Conservation (phyloP, 2,888 invertebrate genomes). For the Cylloceria caligata region DNA sequence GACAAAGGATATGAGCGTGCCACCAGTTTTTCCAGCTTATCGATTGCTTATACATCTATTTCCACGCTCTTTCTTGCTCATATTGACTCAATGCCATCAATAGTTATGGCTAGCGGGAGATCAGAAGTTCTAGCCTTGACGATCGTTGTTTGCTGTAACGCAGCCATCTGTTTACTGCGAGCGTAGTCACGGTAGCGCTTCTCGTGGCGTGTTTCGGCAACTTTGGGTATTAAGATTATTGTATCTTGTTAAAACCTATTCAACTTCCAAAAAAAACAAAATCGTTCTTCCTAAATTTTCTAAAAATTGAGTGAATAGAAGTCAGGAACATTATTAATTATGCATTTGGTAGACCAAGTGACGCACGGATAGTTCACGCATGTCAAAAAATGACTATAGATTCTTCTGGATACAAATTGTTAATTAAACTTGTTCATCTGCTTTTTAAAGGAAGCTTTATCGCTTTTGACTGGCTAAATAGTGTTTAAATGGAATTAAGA, state of each 20-base stretch:
- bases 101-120: background rate
- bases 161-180: no score
- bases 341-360: no score
- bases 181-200: background rate
- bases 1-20: background rate
- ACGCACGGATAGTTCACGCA: no score
- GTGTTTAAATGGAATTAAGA: background rate
- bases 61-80: background rate
- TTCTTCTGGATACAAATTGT: no score
- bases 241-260: no score
- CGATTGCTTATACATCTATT: conserved; percentile 11
- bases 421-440: no score
- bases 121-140: background rate
- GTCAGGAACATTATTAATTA: no score
- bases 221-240: background rate
- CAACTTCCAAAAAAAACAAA: no score
- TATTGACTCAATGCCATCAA: background rate
- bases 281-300: no score
- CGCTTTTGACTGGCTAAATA: background rate
- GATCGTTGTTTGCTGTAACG: no score
- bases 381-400: no score
- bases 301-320: no score
- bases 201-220: background rate
- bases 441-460: background rate
- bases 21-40: background rate